Conservation (phyloP, 2,113 vertebrate genomes). For the Dromaius novaehollandiae region DNA sequence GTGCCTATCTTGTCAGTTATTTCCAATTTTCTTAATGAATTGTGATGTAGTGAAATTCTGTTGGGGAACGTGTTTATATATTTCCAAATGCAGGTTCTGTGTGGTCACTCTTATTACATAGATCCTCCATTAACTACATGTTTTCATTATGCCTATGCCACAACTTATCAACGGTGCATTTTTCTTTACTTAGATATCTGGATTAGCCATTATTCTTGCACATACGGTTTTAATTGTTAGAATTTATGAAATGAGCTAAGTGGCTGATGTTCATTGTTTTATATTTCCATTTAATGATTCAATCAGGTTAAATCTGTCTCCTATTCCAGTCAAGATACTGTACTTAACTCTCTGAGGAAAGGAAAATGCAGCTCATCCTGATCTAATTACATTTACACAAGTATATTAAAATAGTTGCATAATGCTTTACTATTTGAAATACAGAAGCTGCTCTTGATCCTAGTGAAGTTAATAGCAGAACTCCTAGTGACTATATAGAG, state of each 20-base stretch:
- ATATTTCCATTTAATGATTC: conserved; percentile 46
- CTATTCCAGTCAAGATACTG: conserved; percentile 17
- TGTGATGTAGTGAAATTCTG: conserved; percentile 54
- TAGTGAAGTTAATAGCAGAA: neutral
- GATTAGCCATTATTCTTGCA: conserved; percentile 54
- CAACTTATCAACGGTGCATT: conserved; percentile 40
- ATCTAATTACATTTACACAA: neutral
- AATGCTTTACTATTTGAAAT: neutral
- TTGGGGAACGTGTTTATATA: conserved; percentile 55
- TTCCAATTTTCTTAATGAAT: conserved; percentile 66
- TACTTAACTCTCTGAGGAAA: neutral
- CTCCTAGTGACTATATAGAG: neutral
- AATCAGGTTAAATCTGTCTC: conserved; percentile 39
- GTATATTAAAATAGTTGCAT: neutral
- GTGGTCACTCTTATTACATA: conserved; percentile 49
- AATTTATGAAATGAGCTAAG: conserved; percentile 47
- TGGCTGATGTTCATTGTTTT: conserved; percentile 50
- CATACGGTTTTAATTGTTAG: conserved; percentile 70
- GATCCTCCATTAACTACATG: conserved; percentile 67
- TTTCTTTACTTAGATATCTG: conserved; percentile 20
- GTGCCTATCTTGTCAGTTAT: conserved; percentile 66
- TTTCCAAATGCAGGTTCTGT: conserved; percentile 62
- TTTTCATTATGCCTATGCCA: conserved; percentile 50
- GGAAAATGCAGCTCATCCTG: neutral
- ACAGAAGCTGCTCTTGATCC: neutral